Base-by-base conservation (phyloP, 1,140 invertebrate species). In the Gonioctena quinquepunctata region DNA sequence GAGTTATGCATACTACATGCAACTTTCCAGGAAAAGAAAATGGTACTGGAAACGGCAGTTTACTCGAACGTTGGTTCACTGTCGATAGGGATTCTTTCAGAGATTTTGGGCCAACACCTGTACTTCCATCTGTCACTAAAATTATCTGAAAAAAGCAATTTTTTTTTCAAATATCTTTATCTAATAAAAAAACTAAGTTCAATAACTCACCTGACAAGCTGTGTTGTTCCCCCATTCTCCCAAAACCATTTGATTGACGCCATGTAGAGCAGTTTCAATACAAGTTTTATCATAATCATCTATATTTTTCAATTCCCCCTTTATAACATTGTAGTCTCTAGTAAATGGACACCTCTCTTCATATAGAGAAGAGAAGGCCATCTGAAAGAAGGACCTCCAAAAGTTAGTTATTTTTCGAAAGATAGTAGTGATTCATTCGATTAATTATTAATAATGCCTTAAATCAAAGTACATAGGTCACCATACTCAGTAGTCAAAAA, bases 221-320 rank as follows among this genome's bases (percentile, higher is more conserved):
- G 91, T 92, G 69, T 90, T 89, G 76, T 89, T 91, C 19, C 93
- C 94, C 94, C 94, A 97, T 84, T 96, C 93, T 65, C 90, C 89
- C 22, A 93, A 84, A 11, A 96, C 87, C 56, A 94, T 81, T 80
- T 89, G 89, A 77, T 90, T 92, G 2, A 94, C 88, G 50, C 91
- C 92, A 76, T 89, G 86, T 2, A 96, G 82, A 13, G 91, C 93
- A 18, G 88, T 88, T 79, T 95, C 90, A 69, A 96, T 89, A 78
- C 90, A 92, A 3, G 94, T 95, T 83, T 93, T 94, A 74, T 96
- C 94, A 82, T 90, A 92, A 79, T 93, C 91, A 75, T 94, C 92
- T 6, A 95, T 84, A 66, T 87, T 88, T 71, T 88, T 87, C 7
- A 96, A 79, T 78, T 93, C 91, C 19, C 84, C 82, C 79, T 91